phyloP scores from a whole-genome alignment of 1,140 invertebrate species.

The Maconellicoccus hirsutus region DNA sequence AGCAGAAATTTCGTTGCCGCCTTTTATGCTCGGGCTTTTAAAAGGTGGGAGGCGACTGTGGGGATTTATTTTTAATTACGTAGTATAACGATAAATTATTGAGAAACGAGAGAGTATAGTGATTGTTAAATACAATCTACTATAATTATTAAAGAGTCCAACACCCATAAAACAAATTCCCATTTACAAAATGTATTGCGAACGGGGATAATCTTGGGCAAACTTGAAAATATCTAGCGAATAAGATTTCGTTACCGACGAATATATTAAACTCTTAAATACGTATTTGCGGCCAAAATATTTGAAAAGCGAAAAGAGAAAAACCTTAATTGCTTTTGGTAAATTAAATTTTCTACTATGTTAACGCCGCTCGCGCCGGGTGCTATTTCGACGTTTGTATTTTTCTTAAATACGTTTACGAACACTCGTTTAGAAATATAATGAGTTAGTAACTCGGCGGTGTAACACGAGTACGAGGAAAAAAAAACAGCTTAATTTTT shows the following conservation, averaged over 20 bases:
- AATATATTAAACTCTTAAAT: neutral
- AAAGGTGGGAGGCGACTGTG: neutral
- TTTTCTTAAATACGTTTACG: no score
- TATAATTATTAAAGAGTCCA: slow-evolving; percentile 14
- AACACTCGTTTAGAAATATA: no score
- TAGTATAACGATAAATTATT: slow-evolving; percentile 19
- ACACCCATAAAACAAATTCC: neutral
- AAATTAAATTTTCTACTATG: neutral
- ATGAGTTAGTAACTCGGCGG: no score
- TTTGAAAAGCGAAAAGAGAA: neutral
- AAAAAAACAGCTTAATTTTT: no score
- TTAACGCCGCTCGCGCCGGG: neutral
- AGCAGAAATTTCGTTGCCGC: slow-evolving; percentile 17
- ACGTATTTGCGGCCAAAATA: neutral
- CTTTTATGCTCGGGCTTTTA: neutral
- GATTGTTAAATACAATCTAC: slow-evolving; percentile 15
- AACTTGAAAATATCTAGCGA: neutral
- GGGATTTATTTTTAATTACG: slow-evolving; percentile 21
- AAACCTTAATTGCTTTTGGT: slow-evolving; percentile 1
- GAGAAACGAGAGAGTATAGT: slow-evolving; percentile 13
- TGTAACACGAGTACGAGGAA: no score
- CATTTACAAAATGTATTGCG: neutral
- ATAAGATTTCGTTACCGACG: neutral
- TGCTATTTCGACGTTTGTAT: no score
- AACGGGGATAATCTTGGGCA: neutral